Evolutionary conservation across 2,888 invertebrate genomes (phyloP).

Genomic region (Stenchaetothrips biformis): DNA sequence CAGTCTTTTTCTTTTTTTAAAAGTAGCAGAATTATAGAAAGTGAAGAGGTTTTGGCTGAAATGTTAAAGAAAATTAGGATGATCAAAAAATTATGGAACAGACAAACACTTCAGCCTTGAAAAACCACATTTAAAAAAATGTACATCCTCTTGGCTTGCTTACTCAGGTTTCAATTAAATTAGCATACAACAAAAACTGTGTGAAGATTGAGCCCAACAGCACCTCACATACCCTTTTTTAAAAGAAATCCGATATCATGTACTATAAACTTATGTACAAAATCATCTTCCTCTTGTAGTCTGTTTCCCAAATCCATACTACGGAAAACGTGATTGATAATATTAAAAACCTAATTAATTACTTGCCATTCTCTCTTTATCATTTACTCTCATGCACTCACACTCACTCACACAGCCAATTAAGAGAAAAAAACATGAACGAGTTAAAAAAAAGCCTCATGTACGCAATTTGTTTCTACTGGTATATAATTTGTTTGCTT

Average conservation of each 20-base stretch:
- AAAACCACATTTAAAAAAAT: no score
- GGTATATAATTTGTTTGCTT: neutral
- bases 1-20: no score
- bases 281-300: neutral
- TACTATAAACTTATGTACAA: constrained; percentile 21
- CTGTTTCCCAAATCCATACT: neutral
- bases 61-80: no score
- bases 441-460: constrained; percentile 14
- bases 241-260: neutral
- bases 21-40: no score
- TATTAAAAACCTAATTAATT: neutral
- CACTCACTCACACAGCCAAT: constrained; percentile 5
- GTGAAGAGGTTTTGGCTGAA: no score
- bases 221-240: neutral
- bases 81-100: no score
- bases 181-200: neutral
- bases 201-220: constrained; percentile 18
- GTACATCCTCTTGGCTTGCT: no score
- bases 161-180: no score
- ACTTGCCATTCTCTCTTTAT: neutral
- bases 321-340: neutral
- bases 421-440: constrained; percentile 6
- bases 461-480: constrained; percentile 5
- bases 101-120: no score
- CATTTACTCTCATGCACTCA: neutral